Evolutionary conservation across 2,113 vertebrate species (phyloP), one percentile per base, ranked within the genome.

Genomic region (Grammomys dolichurus): DNA sequence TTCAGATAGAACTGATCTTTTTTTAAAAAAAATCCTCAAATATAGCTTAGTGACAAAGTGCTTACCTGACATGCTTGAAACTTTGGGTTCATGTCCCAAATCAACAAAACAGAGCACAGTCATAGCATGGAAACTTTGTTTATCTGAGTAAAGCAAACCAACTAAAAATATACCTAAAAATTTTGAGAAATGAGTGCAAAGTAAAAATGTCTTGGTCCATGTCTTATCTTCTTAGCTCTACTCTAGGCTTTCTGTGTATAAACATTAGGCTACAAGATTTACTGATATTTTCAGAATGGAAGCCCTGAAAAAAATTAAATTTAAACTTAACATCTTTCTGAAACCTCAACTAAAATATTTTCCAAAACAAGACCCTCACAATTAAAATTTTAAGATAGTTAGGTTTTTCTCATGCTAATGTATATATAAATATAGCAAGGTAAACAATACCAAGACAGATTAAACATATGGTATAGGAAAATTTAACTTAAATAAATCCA

Each of bases 1-100:
- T 97, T 89, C 40, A 84, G 77, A 95, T 75, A 89, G 58, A 96
- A 95, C 56, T 97, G 43, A 94, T 89, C 87, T 96, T 97, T 51
- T 40, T 40, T 16, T 36, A 22, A 22, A 48, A 84, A 31, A 20
- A 60, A 14, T 13, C 26, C 20, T 70, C 86, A 40, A 72, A 72
- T 72, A 72, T 7, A 72, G 13, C 22, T 54, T 36, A n/a, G 65
- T 70, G 48, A 51, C 33, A 70, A 17, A 24, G 10, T 51, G 86
- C 5, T 70, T 70, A 6, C 19, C 65, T 70, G 43, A 20, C 2
- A 24, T 69, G 31, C 36, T 26, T 72, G 33, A 10, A 54, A 70
- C 20, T n/a, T 48, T 56, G 7, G 31, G 67, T 87, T 70, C 33
- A 70, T 19, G 5, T 33, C 43, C 43, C 31, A 63, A 26, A 6